A percentile compares a stretch with the other conserved stretches of the same genome.
phyloP scores from a whole-genome alignment of 2,113 vertebrate genomes.

The Uria aalge region DNA sequence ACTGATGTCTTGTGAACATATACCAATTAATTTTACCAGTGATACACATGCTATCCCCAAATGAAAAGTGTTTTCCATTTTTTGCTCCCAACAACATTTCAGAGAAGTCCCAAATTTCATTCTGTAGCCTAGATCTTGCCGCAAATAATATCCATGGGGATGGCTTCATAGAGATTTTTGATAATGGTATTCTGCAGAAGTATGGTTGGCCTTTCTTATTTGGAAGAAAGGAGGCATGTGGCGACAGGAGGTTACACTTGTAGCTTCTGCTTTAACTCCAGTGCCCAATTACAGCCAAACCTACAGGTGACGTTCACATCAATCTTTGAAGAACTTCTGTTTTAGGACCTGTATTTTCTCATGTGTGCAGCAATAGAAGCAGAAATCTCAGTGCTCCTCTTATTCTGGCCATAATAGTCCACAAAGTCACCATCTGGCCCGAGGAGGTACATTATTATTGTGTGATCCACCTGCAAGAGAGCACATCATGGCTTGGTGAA shows the following conservation, averaged over 20 bases:
- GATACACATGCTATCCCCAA: neutral
- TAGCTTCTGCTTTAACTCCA: neutral
- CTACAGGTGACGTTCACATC: neutral
- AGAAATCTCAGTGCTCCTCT: constrained; percentile 83
- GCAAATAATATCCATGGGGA: neutral
- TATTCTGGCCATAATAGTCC: constrained; percentile 96
- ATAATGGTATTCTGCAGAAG: neutral
- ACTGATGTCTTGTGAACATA: neutral
- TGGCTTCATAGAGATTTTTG: neutral
- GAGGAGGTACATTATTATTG: constrained; percentile 97
- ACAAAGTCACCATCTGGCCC: constrained; percentile 89
- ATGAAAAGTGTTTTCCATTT: neutral
- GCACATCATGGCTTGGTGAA: neutral
- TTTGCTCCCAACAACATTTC: neutral
- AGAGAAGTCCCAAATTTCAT: neutral
- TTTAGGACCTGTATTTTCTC: constrained; percentile 76
- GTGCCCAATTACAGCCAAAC: neutral
- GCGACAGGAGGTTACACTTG: neutral
- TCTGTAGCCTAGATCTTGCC: neutral
- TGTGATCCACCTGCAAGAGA: constrained; percentile 90
- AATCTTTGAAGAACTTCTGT: neutral
- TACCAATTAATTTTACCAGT: neutral
- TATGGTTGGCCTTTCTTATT: neutral
- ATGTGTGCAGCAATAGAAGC: constrained; percentile 85
- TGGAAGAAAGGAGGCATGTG: neutral